Percentiles rank a stretch among this genome's conserved stretches.
These are phyloP conservation scores for Tribolium madens DNA, from an alignment of 1,140 invertebrate genomes.

Conservation along the genomic window DNA sequence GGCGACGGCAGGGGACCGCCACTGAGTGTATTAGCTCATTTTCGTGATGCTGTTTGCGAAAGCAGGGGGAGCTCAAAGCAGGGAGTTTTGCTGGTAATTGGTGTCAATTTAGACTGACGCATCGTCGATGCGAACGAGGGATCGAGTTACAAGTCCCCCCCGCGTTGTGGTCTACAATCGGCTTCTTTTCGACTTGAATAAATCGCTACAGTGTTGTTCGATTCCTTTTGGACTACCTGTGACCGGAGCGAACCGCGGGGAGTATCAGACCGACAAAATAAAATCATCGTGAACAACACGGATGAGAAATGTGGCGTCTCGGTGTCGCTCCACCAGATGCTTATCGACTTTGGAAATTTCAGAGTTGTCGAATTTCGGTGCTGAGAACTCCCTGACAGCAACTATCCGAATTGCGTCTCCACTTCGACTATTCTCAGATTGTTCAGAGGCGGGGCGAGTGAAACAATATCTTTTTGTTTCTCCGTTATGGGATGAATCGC, in stretches of 20 bases:
- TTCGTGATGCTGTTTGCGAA: conserved; percentile 64
- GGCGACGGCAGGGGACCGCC: conserved; percentile 44
- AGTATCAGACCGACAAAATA: conserved; percentile 45
- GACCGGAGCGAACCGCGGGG: conserved; percentile 34
- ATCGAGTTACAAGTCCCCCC: conserved; percentile 61
- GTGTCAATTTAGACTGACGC: conserved; percentile 74
- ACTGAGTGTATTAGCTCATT: conserved; percentile 65
- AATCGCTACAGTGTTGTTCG: conserved; percentile 21
- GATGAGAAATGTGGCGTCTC: conserved; percentile 49
- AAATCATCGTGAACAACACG: conserved; percentile 42
- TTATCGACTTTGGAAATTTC: conserved; percentile 15
- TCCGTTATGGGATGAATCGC: background rate
- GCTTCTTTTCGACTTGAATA: conserved; percentile 39
- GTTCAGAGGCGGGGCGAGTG: conserved; percentile 8
- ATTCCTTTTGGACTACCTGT: conserved; percentile 31
- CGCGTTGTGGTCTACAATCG: conserved; percentile 44
- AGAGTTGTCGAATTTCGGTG: conserved; percentile 10
- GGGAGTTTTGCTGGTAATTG: conserved; percentile 79
- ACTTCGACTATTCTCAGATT: conserved; percentile 14
- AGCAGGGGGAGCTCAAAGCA: conserved; percentile 64
- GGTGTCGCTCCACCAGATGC: conserved; percentile 37
- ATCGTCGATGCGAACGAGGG: conserved; percentile 63
- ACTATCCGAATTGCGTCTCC: conserved; percentile 9
- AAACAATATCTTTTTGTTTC: background rate
- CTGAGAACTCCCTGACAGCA: background rate